Percentiles rank a stretch among this genome's conserved stretches.
phyloP scores from a whole-genome alignment of 2,888 invertebrate genomes.

The Melanotus villosus region DNA sequence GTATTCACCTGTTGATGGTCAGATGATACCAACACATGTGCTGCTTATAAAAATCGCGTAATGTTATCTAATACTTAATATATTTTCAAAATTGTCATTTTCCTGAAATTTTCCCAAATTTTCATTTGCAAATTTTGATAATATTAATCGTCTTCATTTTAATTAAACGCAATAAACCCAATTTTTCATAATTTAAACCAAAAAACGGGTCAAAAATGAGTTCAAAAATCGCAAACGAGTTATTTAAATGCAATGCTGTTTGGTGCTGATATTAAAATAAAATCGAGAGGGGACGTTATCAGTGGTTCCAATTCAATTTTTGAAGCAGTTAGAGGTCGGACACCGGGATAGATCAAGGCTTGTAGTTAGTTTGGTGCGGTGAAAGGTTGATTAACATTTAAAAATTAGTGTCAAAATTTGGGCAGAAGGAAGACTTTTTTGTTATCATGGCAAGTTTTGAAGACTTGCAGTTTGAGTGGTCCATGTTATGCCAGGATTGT shows the following conservation, averaged over 20 bases:
- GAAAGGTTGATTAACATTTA: constrained; percentile 10
- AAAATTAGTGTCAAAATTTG: constrained; percentile 10
- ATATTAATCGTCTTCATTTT: no score
- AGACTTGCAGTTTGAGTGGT: constrained; percentile 78
- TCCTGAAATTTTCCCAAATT: not conserved
- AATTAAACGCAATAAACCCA: no score
- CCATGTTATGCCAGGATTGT: constrained; percentile 74
- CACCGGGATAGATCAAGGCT: constrained; percentile 1
- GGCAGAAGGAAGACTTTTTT: not conserved
- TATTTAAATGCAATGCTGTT: no score
- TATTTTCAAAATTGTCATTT: no score
- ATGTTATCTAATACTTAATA: constrained; percentile 24
- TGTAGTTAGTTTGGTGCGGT: constrained; percentile 24
- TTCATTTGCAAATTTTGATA: no score
- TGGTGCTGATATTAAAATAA: not conserved
- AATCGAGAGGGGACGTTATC: constrained; percentile 19
- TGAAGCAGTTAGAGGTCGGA: constrained; percentile 12
- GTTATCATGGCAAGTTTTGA: constrained; percentile 75
- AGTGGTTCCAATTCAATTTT: constrained; percentile 19
- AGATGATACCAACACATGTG: constrained; percentile 18
- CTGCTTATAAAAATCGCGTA: constrained; percentile 3
- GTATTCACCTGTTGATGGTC: constrained; percentile 41
- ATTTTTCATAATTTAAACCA: no score
- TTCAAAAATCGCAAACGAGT: no score
- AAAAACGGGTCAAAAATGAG: no score